Conservation (phyloP, 2,888 invertebrate species). For the Papilio elwesi region DNA sequence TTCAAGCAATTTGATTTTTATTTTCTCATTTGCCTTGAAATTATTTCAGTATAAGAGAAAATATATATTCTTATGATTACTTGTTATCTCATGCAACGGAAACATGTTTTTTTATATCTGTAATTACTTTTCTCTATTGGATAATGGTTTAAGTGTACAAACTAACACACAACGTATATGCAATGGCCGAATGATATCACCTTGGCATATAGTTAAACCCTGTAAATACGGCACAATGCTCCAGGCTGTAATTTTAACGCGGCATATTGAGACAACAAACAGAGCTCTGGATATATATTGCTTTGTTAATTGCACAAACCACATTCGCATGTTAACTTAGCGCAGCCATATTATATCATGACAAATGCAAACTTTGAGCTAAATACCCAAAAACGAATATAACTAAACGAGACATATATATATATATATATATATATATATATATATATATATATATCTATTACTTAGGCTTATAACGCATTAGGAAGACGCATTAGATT, state of each 20-base stretch:
- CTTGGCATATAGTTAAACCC: not conserved
- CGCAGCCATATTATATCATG: slow-evolving; percentile 21
- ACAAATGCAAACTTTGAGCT: slow-evolving; percentile 1
- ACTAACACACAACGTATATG: not conserved
- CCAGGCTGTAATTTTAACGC: slow-evolving; percentile 18
- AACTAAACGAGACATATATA: not conserved
- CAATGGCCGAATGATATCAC: not conserved
- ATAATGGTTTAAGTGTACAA: not conserved
- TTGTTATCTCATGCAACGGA: no score
- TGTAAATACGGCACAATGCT: slow-evolving; percentile 11
- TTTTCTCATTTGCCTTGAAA: no score
- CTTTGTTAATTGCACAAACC: slow-evolving; percentile 38
- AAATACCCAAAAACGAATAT: not conserved
- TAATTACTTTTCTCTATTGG: no score
- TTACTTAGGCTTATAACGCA: no score
- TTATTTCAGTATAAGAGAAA: no score
- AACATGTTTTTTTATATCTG: no score
- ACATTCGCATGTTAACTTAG: slow-evolving; percentile 30
- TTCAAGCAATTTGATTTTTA: no score
- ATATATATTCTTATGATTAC: no score
- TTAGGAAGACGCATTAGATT: no score
- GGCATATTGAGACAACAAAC: slow-evolving; percentile 34
- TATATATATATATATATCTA: no score
- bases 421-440: no score
- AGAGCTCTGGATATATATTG: slow-evolving; percentile 29